These are phyloP conservation scores for Ceyx melanurus DNA, from an alignment of 2,113 vertebrate genomes.

Conservation along the genomic window DNA sequence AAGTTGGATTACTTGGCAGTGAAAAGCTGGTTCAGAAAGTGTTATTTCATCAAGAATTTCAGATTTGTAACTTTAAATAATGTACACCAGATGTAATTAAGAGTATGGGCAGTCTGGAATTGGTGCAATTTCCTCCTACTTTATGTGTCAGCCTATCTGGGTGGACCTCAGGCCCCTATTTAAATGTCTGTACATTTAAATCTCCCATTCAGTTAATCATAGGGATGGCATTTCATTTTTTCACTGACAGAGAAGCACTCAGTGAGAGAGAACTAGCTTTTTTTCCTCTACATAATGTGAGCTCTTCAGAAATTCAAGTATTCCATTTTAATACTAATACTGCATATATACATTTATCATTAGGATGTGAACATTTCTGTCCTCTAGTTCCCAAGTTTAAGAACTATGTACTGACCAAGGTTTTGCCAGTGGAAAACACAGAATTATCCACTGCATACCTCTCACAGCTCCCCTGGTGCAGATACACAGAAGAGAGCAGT, in stretches of 20 bases:
- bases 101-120: background rate
- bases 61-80: constrained; percentile 7
- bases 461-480: background rate
- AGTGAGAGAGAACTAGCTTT: background rate
- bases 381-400: background rate
- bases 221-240: background rate
- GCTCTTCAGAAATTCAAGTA: background rate
- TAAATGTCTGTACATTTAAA: background rate
- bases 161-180: background rate
- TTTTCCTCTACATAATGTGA: background rate
- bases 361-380: background rate
- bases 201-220: background rate
- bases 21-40: background rate
- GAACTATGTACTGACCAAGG: background rate
- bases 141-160: background rate
- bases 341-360: background rate
- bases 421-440: background rate
- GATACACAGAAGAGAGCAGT: background rate
- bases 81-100: background rate
- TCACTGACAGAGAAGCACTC: background rate
- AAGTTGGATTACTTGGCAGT: background rate
- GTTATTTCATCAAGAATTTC: background rate
- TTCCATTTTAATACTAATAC: background rate
- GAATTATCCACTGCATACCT: background rate
- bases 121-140: constrained; percentile 10